Conservation (phyloP, 2,113 vertebrate genomes). For the Pedionomus torquatus region DNA sequence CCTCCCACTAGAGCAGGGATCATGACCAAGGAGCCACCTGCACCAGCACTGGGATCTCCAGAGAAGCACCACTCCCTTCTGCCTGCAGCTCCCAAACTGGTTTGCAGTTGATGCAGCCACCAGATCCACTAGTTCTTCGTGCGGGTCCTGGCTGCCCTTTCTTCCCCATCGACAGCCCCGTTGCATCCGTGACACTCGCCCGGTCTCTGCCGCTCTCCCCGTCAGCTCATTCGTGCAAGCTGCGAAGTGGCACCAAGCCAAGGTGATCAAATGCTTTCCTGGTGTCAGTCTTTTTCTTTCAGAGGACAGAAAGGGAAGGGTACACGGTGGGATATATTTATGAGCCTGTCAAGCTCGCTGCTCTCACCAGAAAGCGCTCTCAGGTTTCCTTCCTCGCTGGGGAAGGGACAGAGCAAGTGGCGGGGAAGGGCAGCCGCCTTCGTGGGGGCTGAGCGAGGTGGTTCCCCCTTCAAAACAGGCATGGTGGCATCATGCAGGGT, state of each 20-base stretch:
- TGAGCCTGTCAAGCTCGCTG: not conserved
- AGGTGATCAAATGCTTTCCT: not conserved
- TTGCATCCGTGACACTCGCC: not conserved
- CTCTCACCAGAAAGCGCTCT: constrained; percentile 32
- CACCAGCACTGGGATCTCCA: not conserved
- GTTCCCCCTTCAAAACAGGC: fast-evolving
- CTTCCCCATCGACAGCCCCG: not conserved
- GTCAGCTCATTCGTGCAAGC: constrained; percentile 13
- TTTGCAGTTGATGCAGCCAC: not conserved
- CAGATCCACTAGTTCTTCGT: not conserved
- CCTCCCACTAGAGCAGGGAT: no score
- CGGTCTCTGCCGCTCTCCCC: not conserved
- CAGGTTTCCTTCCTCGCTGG: not conserved
- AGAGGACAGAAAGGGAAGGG: constrained; percentile 32
- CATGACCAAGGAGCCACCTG: fast-evolving
- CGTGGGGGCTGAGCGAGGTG: not conserved
- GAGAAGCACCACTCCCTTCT: not conserved
- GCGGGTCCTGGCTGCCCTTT: not conserved
- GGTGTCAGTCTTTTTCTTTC: constrained; percentile 44
- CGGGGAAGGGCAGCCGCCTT: fast-evolving
- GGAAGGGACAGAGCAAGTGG: not conserved
- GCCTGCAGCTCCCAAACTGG: not conserved
- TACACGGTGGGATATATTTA: not conserved
- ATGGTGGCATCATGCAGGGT: not conserved
- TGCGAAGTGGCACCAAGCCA: constrained; percentile 53